phyloP scores from a whole-genome alignment of 2,797 vertebrate genomes.

The Rhadinocentrus ornatus region DNA sequence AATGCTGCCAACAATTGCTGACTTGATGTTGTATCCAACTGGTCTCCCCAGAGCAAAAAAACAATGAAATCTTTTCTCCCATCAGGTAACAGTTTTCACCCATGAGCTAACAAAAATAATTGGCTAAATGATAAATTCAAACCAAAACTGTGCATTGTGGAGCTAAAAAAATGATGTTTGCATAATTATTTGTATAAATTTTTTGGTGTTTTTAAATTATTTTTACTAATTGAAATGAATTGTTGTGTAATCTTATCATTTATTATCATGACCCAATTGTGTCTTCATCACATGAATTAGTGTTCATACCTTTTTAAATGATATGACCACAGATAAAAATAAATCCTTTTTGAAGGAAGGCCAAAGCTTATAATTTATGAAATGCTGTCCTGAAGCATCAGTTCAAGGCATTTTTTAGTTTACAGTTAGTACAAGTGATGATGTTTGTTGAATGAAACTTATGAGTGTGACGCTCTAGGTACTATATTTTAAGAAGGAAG shows the following conservation, averaged over 20 bases:
- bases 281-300: not conserved
- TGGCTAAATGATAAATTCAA: conserved; percentile 6
- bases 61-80: not conserved
- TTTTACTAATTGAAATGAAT: not conserved
- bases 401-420: conserved; percentile 17
- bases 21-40: conserved; percentile 3
- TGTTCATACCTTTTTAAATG: not conserved
- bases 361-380: not conserved
- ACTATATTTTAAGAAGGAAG: conserved; percentile 5
- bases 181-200: not conserved
- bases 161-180: not conserved
- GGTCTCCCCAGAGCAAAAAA: not conserved
- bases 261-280: not conserved
- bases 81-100: not conserved
- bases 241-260: not conserved
- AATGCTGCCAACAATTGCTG: conserved; percentile 14
- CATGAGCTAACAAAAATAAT: conserved; percentile 1
- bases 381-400: conserved; percentile 13
- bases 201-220: not conserved
- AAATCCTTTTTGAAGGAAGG: not conserved
- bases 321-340: not conserved
- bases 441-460: conserved; percentile 5
- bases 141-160: not conserved
- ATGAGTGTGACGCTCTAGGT: conserved; percentile 1
- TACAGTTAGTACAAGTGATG: not conserved